These are phyloP conservation scores for Chrysomallon squamiferum DNA, from an alignment of 1,140 invertebrate genomes.

Conservation along the genomic window DNA sequence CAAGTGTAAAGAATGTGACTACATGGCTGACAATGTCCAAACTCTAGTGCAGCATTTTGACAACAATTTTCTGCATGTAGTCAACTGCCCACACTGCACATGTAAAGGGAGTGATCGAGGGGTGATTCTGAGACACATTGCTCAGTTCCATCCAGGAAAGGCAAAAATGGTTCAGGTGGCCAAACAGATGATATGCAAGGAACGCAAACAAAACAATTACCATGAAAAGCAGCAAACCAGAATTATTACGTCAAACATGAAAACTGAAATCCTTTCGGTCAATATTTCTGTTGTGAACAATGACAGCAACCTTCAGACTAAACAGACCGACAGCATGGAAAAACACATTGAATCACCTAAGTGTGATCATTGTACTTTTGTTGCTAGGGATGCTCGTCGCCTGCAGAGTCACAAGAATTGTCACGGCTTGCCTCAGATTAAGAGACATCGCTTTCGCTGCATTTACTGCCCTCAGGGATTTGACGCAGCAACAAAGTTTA, in stretches of 20 bases:
- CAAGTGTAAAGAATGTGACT: slow-evolving; percentile 36
- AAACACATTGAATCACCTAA: slow-evolving; percentile 7
- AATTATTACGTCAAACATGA: background rate
- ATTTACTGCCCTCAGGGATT: slow-evolving; percentile 36
- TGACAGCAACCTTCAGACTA: background rate
- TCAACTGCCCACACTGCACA: slow-evolving; percentile 48
- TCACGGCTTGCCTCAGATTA: slow-evolving; percentile 22
- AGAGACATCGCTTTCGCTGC: slow-evolving; percentile 31
- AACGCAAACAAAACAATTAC: slow-evolving; percentile 38
- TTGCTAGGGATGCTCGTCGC: slow-evolving; percentile 24
- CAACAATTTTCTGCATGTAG: slow-evolving; percentile 39
- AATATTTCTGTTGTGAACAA: background rate
- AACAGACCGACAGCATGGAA: background rate
- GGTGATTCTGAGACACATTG: slow-evolving; percentile 39
- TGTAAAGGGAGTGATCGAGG: slow-evolving; percentile 39
- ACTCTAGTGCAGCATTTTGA: slow-evolving; percentile 37
- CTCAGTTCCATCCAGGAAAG: slow-evolving; percentile 41
- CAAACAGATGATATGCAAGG: slow-evolving; percentile 45
- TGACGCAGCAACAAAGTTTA: slow-evolving; percentile 29
- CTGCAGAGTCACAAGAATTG: slow-evolving; percentile 24
- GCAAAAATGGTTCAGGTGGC: slow-evolving; percentile 47
- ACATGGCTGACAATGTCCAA: slow-evolving; percentile 18
- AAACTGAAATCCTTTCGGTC: background rate
- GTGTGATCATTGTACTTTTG: slow-evolving; percentile 30
- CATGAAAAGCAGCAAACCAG: background rate